phyloP scores from a whole-genome alignment of 2,113 vertebrate species.

The Campylomormyrus numenius region DNA sequence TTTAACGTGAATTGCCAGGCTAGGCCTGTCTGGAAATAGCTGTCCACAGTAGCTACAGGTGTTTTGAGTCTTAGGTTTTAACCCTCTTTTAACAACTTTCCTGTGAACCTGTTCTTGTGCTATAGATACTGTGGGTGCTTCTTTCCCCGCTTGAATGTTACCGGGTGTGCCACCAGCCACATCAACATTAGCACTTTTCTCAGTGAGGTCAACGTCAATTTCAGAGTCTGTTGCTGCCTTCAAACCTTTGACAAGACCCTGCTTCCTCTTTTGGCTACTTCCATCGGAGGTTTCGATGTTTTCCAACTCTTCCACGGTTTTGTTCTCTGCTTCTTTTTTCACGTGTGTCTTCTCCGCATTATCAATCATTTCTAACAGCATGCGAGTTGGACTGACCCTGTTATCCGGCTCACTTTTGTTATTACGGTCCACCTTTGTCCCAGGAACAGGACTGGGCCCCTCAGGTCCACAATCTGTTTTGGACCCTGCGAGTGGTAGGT shows the following conservation, averaged over 20 bases:
- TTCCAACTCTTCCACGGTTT: neutral
- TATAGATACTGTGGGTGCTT: neutral
- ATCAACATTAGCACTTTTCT: conserved; percentile 20
- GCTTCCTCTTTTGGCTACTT: conserved; percentile 16
- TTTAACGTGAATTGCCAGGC: conserved; percentile 56
- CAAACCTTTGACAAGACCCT: conserved; percentile 3
- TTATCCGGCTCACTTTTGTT: neutral
- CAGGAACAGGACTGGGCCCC: neutral
- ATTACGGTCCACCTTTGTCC: neutral
- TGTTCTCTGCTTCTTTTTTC: neutral
- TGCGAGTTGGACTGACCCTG: conserved; percentile 28
- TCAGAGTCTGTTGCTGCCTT: conserved; percentile 12
- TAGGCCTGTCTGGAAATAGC: conserved; percentile 53
- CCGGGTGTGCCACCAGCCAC: neutral
- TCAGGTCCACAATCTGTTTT: neutral
- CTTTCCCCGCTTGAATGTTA: neutral
- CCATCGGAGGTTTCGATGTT: neutral
- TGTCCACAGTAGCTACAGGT: conserved; percentile 61
- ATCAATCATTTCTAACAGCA: conserved; percentile 34
- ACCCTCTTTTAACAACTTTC: conserved; percentile 48
- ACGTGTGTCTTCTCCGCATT: neutral
- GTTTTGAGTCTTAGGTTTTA: conserved; percentile 54
- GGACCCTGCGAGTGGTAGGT: neutral
- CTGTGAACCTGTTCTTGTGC: conserved; percentile 30
- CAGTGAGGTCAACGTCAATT: conserved; percentile 25